phyloP scores from a whole-genome alignment of 2,888 invertebrate genomes.

The Nineta flava region DNA sequence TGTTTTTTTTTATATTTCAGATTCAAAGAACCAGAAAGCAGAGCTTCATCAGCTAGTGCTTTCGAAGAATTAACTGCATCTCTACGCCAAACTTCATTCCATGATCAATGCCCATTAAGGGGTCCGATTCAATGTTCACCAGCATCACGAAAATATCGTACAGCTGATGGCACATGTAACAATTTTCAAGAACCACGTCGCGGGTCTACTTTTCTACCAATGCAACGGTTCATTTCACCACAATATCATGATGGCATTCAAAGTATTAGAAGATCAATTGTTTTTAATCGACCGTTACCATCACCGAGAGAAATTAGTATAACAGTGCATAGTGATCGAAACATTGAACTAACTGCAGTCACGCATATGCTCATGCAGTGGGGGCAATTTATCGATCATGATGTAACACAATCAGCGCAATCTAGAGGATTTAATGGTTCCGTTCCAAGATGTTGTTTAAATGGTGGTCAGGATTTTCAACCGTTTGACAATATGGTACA shows the following conservation, averaged over 20 bases:
- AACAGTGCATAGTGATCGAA: conserved; percentile 44
- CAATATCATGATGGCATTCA: conserved; percentile 63
- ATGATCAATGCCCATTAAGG: conserved; percentile 48
- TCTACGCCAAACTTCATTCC: conserved; percentile 32
- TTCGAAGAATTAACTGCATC: conserved; percentile 11
- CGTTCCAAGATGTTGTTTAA: conserved; percentile 59
- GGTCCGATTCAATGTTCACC: conserved; percentile 52
- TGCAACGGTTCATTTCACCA: conserved; percentile 65
- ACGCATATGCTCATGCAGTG: conserved; percentile 79
- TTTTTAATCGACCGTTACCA: conserved; percentile 42
- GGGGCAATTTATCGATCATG: conserved; percentile 85
- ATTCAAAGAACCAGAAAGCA: background rate
- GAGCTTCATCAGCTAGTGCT: background rate
- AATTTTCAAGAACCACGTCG: conserved; percentile 59
- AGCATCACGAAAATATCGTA: conserved; percentile 58
- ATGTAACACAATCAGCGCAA: conserved; percentile 65
- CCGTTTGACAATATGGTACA: conserved; percentile 45
- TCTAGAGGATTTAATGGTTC: conserved; percentile 63
- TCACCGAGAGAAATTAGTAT: conserved; percentile 63
- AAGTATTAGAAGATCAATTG: conserved; percentile 38
- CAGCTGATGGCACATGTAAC: conserved; percentile 81
- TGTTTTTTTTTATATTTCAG: background rate
- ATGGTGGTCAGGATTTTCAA: conserved; percentile 40
- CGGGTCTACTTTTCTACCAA: conserved; percentile 70
- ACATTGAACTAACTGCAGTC: conserved; percentile 46